phyloP scores from a whole-genome alignment of 1,140 invertebrate species.

The Ceratitis capitata region DNA sequence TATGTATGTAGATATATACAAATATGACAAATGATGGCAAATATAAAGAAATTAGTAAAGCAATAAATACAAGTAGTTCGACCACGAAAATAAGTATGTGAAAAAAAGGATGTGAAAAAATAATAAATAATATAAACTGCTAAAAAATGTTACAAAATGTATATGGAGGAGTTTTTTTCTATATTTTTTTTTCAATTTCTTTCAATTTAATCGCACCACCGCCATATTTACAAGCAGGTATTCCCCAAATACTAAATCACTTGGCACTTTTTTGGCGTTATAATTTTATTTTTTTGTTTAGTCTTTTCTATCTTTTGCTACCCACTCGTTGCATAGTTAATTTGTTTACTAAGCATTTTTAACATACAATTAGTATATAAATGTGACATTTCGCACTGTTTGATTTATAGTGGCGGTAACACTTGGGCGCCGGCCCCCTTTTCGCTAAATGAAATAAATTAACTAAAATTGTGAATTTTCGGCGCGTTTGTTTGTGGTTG shows the following conservation, averaged over 20 bases:
- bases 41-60: neutral
- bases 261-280: neutral
- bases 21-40: neutral
- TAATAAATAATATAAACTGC: neutral
- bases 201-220: too few relatives aligned
- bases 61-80: neutral
- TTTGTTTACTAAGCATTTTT: neutral
- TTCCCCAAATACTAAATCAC: neutral
- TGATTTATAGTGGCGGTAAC: neutral
- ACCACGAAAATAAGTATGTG: neutral
- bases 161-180: neutral
- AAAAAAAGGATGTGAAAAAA: neutral
- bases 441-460: neutral
- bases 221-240: neutral
- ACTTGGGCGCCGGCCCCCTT: neutral
- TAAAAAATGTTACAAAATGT: neutral
- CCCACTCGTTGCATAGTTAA: neutral
- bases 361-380: neutral
- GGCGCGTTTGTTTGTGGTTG: neutral
- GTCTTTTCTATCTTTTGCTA: neutral
- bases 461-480: neutral
- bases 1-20: neutral
- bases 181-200: neutral
- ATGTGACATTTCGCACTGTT: conserved; percentile 17
- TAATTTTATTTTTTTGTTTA: too few relatives aligned